phyloP scores from a whole-genome alignment of 1,140 invertebrate genomes.

The Drosophila pruinosa region DNA sequence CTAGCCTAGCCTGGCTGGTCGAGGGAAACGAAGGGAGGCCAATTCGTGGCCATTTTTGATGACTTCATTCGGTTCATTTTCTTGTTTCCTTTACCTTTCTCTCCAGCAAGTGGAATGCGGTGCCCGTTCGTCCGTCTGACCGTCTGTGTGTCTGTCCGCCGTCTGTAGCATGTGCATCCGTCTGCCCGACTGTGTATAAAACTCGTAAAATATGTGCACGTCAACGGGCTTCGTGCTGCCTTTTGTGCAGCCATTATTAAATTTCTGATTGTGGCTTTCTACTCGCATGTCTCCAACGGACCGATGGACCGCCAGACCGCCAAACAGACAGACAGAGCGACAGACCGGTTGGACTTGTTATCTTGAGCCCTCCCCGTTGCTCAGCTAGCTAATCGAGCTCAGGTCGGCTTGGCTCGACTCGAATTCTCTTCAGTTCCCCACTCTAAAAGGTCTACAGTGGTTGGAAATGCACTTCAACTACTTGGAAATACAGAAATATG shows the following conservation, averaged over 20 bases:
- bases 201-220: slow-evolving; percentile 81
- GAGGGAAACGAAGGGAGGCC: neutral
- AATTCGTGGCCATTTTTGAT: slow-evolving; percentile 61
- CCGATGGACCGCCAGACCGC: slow-evolving; percentile 22
- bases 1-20: slow-evolving; percentile 9
- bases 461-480: neutral
- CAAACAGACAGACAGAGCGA: slow-evolving; percentile 29
- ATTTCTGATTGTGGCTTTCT: slow-evolving; percentile 82
- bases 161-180: slow-evolving; percentile 62
- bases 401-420: slow-evolving; percentile 8
- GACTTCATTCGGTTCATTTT: slow-evolving; percentile 62
- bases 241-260: slow-evolving; percentile 82
- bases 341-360: slow-evolving; percentile 73
- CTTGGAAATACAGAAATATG: no score
- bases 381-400: slow-evolving; percentile 56
- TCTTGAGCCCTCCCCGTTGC: slow-evolving; percentile 50
- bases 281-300: slow-evolving; percentile 62
- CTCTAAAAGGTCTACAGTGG: slow-evolving; percentile 8
- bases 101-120: slow-evolving; percentile 37
- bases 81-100: slow-evolving; percentile 42
- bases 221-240: slow-evolving; percentile 72
- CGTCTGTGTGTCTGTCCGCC: neutral
- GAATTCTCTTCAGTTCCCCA: neutral
- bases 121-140: neutral
- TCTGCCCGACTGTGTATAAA: slow-evolving; percentile 61